Conservation (phyloP, 2,888 invertebrate genomes). For the Lamproptera curius region DNA sequence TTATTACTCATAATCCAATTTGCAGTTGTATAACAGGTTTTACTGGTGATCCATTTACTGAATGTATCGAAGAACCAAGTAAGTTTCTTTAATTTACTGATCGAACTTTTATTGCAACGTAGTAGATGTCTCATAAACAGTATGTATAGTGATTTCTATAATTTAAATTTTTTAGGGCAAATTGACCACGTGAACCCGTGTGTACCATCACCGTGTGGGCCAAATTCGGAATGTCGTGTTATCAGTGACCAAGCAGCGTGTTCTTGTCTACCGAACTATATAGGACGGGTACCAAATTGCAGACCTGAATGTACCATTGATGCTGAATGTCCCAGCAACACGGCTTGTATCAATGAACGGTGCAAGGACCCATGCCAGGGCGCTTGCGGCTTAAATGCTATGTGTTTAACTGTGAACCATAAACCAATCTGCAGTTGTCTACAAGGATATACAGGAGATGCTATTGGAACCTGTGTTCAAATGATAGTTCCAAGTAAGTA, state of each 20-base stretch:
- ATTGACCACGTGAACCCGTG: conserved; percentile 80
- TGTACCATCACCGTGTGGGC: conserved; percentile 89
- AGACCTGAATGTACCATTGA: conserved; percentile 89
- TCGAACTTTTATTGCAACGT: too few relatives aligned
- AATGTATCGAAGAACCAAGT: conserved; percentile 82
- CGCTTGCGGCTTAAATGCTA: conserved; percentile 86
- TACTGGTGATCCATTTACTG: conserved; percentile 88
- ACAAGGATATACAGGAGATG: conserved; percentile 90
- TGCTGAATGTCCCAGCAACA: conserved; percentile 88
- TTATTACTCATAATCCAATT: conserved; percentile 91
- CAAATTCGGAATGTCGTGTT: conserved; percentile 88
- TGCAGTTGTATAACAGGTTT: conserved; percentile 89
- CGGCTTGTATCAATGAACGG: conserved; percentile 88
- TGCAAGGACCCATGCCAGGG: conserved; percentile 91
- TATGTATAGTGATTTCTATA: too few relatives aligned
- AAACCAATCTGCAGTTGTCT: conserved; percentile 88
- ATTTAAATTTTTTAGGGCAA: conserved; percentile 32
- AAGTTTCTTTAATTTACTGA: too few relatives aligned
- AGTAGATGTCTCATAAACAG: too few relatives aligned
- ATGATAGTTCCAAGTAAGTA: conserved; percentile 67
- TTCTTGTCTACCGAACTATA: conserved; percentile 87
- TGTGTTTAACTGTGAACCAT: conserved; percentile 91
- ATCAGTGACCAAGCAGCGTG: conserved; percentile 91
- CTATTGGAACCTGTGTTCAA: conserved; percentile 81
- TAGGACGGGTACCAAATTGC: conserved; percentile 92